These are phyloP conservation scores for Podarcis lilfordi DNA, from an alignment of 2,797 vertebrate species.

Conservation along the genomic window DNA sequence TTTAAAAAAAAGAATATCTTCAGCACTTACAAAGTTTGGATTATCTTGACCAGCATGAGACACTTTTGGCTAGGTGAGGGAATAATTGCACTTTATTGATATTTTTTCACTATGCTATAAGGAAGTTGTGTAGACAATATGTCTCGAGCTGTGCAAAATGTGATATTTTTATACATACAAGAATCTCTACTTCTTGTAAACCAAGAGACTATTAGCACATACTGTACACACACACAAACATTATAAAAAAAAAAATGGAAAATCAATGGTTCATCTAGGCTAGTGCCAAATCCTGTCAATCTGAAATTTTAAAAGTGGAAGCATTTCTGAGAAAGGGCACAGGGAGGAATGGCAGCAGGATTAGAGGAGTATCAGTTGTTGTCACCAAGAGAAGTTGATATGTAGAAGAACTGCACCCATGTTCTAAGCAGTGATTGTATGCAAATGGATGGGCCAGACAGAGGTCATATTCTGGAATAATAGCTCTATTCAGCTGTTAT, in stretches of 20 bases:
- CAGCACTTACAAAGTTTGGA: conserved; percentile 23
- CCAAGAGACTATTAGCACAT: conserved; percentile 7
- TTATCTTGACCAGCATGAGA: conserved; percentile 45
- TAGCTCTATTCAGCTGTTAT: too few species aligned
- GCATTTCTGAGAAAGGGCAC: not conserved
- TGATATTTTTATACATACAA: conserved; percentile 51
- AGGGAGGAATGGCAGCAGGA: not conserved
- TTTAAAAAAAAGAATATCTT: not conserved
- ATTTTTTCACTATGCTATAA: conserved; percentile 38
- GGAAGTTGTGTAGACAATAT: conserved; percentile 43
- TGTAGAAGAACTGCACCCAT: not conserved
- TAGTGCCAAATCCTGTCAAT: not conserved
- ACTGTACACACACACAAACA: not conserved
- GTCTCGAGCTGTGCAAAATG: conserved; percentile 48
- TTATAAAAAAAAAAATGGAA: not conserved
- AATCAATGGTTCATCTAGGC: not conserved
- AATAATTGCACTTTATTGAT: conserved; percentile 54
- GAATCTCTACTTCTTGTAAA: conserved; percentile 54
- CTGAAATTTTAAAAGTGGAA: not conserved
- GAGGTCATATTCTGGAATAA: too few species aligned
- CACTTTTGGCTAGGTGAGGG: conserved; percentile 28
- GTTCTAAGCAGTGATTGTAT: not conserved
- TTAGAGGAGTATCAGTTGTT: not conserved
- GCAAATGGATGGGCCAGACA: not conserved
- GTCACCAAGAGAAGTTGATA: not conserved